A percentile compares a stretch with the other conserved stretches of the same genome.
These are phyloP conservation scores for Drosophila nigricruria DNA, from an alignment of 2,888 invertebrate genomes.

Conservation along the genomic window DNA sequence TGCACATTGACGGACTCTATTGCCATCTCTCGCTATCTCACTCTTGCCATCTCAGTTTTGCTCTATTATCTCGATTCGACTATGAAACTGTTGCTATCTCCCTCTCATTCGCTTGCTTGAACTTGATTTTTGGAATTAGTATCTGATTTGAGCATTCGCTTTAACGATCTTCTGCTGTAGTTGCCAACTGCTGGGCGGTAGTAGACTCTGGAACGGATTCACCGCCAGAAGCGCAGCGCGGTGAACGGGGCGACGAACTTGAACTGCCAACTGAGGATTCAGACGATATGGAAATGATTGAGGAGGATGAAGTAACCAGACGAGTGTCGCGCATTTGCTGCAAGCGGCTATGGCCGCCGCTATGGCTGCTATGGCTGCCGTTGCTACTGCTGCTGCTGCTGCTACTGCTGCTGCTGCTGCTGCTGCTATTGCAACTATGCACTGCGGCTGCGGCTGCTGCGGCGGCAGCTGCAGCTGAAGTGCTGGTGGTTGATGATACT, in stretches of 20 bases:
- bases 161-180: slow-evolving; percentile 41
- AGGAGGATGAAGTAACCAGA: slow-evolving; percentile 79
- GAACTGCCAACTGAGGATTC: slow-evolving; percentile 81
- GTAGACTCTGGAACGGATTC: slow-evolving; percentile 46
- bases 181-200: slow-evolving; percentile 12
- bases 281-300: slow-evolving; percentile 83
- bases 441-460: slow-evolving; percentile 43
- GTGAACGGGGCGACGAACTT: slow-evolving; percentile 64
- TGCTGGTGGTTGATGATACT: slow-evolving; percentile 56
- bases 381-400: slow-evolving; percentile 4
- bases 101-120: not conserved
- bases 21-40: slow-evolving; percentile 18
- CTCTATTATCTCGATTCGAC: not conserved
- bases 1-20: slow-evolving; percentile 8
- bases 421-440: slow-evolving; percentile 20
- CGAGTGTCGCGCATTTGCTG: slow-evolving; percentile 61
- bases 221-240: slow-evolving; percentile 48
- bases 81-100: not conserved
- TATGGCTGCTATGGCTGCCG: slow-evolving; percentile 13
- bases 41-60: not conserved
- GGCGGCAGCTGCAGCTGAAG: slow-evolving; percentile 42
- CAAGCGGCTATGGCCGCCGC: slow-evolving; percentile 39
- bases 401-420: slow-evolving; percentile 4
- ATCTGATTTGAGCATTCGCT: not conserved
- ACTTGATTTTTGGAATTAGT: slow-evolving; percentile 6